phyloP scores from a whole-genome alignment of 92 coral and sea anemone species.

The Anthopleura xanthogrammica region DNA sequence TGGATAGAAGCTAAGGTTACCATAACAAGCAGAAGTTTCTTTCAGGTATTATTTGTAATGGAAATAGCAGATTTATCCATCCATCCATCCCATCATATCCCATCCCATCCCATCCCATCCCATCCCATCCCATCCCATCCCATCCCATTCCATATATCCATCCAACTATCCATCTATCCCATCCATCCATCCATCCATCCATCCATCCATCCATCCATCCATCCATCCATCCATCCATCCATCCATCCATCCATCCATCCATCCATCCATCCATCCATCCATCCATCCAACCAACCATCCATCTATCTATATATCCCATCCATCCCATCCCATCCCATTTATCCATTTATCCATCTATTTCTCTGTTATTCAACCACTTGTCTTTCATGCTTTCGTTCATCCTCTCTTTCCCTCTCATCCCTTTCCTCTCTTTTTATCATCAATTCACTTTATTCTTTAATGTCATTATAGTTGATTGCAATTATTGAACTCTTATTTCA shows the following conservation, averaged over 20 bases:
- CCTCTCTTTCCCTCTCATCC: neutral
- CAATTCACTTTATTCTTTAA: neutral
- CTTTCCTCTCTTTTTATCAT: neutral
- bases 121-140: no score
- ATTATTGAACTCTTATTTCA: no score
- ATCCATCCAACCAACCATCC: neutral
- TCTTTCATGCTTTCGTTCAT: no score
- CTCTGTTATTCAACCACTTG: no score
- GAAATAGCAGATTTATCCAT: no score
- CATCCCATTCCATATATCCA: neutral
- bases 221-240: no score
- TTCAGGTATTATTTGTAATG: conserved; percentile 54
- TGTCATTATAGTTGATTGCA: neutral
- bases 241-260: neutral
- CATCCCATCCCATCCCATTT: no score
- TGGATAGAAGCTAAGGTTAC: conserved; percentile 83
- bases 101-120: no score
- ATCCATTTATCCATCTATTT: neutral
- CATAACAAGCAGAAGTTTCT: conserved; percentile 63
- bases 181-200: no score
- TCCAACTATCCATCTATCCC: neutral
- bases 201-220: no score
- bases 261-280: neutral
- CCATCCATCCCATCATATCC: no score
- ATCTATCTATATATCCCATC: neutral